Conservation (phyloP, 2,888 invertebrate species). For the Sinhomidia bicolor region DNA sequence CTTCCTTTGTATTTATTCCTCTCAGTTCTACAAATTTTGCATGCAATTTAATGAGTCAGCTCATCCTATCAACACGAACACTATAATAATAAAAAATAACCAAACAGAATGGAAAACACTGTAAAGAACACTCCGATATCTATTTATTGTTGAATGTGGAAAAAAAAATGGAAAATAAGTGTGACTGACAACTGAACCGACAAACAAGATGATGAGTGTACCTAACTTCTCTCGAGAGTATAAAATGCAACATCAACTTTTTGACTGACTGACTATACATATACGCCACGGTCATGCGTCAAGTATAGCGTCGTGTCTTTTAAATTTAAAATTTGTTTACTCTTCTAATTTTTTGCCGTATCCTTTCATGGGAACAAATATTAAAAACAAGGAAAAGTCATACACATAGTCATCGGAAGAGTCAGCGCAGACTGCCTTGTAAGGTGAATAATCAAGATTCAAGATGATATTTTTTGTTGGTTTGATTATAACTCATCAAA, state of each 20-base stretch:
- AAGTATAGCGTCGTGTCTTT: too few species aligned
- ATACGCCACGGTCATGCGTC: background rate
- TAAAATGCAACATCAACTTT: background rate
- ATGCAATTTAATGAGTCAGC: too few species aligned
- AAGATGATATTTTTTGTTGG: background rate
- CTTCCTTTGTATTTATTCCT: too few species aligned
- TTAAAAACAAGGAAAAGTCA: background rate
- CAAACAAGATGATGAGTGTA: background rate
- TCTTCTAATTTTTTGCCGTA: background rate
- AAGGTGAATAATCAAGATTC: constrained; percentile 1
- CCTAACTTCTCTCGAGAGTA: background rate
- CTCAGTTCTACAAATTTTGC: too few species aligned
- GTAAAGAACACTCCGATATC: background rate
- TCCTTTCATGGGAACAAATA: background rate
- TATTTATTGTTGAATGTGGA: background rate
- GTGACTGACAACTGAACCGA: constrained; percentile 31
- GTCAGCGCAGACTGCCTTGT: background rate
- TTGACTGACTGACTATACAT: background rate
- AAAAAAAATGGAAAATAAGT: constrained; percentile 16
- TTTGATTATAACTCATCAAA: constrained; percentile 18
- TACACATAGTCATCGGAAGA: background rate
- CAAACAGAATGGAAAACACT: too few species aligned
- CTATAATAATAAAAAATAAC: too few species aligned
- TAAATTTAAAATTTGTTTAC: background rate
- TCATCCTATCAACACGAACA: too few species aligned